Evolutionary conservation across 2,888 invertebrate species (phyloP).

Genomic region (Sepiola atlantica): DNA sequence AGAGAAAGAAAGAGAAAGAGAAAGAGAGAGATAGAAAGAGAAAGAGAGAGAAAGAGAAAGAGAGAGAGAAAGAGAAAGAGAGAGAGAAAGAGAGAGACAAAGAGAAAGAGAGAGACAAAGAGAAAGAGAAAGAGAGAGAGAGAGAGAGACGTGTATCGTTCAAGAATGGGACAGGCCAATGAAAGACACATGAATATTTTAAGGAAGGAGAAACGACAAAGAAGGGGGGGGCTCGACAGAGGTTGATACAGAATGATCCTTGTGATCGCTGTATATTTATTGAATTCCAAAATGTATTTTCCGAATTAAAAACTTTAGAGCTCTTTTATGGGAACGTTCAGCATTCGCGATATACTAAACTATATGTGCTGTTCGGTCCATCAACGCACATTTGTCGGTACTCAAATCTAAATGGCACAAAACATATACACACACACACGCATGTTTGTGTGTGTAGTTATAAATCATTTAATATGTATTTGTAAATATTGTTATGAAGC

Average conservation of each 20-base stretch:
- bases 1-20: not conserved
- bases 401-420: not conserved
- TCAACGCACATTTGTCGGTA: not conserved
- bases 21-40: not conserved
- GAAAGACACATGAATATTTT: not conserved
- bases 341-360: not conserved
- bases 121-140: not conserved
- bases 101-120: not conserved
- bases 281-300: not conserved
- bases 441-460: no score
- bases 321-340: not conserved
- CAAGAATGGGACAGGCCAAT: no score
- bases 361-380: slow-evolving; percentile 4
- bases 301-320: not conserved
- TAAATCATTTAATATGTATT: no score
- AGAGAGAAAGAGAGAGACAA: not conserved
- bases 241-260: not conserved
- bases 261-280: not conserved
- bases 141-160: no score
- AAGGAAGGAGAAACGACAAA: not conserved
- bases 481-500: no score
- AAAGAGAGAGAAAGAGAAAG: not conserved
- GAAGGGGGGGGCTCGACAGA: not conserved
- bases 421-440: no score
- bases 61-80: not conserved